A percentile compares a stretch with the other conserved stretches of the same genome.
phyloP scores from a whole-genome alignment of 2,797 vertebrate genomes.

The Lithobates sylvaticus region DNA sequence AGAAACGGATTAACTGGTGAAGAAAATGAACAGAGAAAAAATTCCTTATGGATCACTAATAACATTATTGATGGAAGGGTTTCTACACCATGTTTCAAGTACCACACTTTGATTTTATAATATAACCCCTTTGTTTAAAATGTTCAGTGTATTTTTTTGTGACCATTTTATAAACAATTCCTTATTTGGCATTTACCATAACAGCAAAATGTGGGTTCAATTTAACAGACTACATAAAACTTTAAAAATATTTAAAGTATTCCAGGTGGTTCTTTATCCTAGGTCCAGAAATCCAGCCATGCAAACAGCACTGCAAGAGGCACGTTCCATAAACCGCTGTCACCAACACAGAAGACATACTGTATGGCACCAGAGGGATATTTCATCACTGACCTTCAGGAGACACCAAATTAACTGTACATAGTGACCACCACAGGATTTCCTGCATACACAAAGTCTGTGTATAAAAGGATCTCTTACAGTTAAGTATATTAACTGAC shows the following conservation, averaged over 20 bases:
- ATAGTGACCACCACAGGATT: neutral
- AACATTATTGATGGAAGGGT: too few relatives aligned
- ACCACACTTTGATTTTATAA: neutral
- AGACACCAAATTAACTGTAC: neutral
- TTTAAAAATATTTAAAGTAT: neutral
- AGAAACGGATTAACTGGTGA: neutral
- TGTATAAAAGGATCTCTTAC: neutral
- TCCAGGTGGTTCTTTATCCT: neutral
- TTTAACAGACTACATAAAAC: too few relatives aligned
- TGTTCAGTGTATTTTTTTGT: too few relatives aligned
- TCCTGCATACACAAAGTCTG: neutral
- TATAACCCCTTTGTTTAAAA: neutral
- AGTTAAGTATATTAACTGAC: too few relatives aligned
- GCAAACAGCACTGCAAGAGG: neutral
- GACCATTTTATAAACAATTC: too few relatives aligned
- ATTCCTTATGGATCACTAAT: too few relatives aligned
- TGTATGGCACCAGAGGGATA: slow-evolving; percentile 9
- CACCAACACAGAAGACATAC: neutral
- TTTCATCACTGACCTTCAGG: neutral
- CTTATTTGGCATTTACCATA: too few relatives aligned
- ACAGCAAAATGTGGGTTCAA: too few relatives aligned
- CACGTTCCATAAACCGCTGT: neutral
- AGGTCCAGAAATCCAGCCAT: neutral
- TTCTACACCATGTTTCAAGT: too few relatives aligned
- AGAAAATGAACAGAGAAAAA: neutral